Percentiles rank a stretch among this genome's conserved stretches.
These are phyloP conservation scores for Monochamus saltuarius DNA, from an alignment of 1,140 invertebrate species.

Conservation along the genomic window DNA sequence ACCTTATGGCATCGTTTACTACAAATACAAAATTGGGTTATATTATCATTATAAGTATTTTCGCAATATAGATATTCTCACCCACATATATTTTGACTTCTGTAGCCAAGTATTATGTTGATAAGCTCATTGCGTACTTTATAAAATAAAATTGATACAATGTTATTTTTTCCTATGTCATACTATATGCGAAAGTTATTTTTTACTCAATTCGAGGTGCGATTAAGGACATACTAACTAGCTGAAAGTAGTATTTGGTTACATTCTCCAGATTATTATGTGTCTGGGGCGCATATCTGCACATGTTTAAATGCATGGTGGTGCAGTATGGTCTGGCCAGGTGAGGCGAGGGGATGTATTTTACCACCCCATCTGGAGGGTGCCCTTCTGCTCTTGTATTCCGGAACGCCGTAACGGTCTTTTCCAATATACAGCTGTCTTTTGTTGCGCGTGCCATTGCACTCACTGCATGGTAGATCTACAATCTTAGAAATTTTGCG, in stretches of 20 bases:
- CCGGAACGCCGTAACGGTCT: slow-evolving; percentile 32
- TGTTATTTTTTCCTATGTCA: no score
- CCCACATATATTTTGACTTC: no score
- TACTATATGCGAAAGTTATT: no score
- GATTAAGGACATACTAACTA: background rate
- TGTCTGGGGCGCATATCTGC: slow-evolving; percentile 28
- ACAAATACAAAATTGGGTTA: no score
- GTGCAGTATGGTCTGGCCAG: slow-evolving; percentile 24
- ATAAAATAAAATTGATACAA: no score
- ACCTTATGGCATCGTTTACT: no score
- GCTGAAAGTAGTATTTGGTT: background rate
- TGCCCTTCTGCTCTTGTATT: slow-evolving; percentile 18
- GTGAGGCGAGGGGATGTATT: slow-evolving; percentile 13
- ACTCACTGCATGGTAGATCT: background rate
- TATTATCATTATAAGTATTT: no score
- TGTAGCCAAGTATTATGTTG: no score
- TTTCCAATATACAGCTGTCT: slow-evolving; percentile 33
- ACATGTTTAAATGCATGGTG: slow-evolving; percentile 27
- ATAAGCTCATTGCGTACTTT: no score
- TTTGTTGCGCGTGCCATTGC: slow-evolving; percentile 32
- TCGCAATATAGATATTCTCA: no score
- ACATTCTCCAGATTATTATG: background rate
- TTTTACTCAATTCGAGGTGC: no score
- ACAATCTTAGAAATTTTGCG: no score
- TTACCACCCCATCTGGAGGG: slow-evolving; percentile 22